These are phyloP conservation scores for Zaprionus camerounensis DNA, from an alignment of 1,140 invertebrate species.

Conservation along the genomic window DNA sequence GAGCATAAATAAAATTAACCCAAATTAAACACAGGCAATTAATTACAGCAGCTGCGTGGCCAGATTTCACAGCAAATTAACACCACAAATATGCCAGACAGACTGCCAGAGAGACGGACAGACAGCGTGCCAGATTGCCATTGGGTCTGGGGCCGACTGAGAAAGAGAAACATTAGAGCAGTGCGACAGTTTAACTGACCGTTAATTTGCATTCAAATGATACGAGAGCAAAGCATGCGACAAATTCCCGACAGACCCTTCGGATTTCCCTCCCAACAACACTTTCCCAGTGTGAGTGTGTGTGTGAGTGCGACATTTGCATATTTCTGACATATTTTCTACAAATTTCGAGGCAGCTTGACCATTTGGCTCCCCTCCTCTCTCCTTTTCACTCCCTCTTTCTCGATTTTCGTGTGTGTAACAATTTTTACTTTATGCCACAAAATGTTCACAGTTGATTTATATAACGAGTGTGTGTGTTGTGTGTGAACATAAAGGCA, in stretches of 20 bases:
- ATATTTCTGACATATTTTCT: constrained; percentile 74
- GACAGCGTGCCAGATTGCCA: constrained; percentile 21
- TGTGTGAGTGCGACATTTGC: constrained; percentile 47
- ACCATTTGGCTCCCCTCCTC: constrained; percentile 17
- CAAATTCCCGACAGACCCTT: constrained; percentile 39
- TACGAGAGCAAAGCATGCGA: constrained; percentile 48
- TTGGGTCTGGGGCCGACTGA: constrained; percentile 25
- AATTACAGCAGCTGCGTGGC: constrained; percentile 64
- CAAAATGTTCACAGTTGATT: constrained; percentile 73
- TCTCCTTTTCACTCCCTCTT: neutral
- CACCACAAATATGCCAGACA: constrained; percentile 66
- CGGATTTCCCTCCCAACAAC: constrained; percentile 38
- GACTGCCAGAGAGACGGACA: constrained; percentile 22
- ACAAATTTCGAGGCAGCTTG: constrained; percentile 55
- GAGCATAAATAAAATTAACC: constrained; percentile 81
- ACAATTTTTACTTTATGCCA: constrained; percentile 70
- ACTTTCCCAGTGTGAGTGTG: constrained; percentile 36
- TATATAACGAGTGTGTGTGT: constrained; percentile 48
- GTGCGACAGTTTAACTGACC: constrained; percentile 78
- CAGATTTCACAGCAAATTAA: constrained; percentile 82
- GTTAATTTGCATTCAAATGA: constrained; percentile 80
- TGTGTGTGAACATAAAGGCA: constrained; percentile 15
- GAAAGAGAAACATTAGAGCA: constrained; percentile 48
- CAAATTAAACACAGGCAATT: constrained; percentile 82
- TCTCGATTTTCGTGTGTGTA: constrained; percentile 29